A percentile compares a stretch with the other conserved stretches of the same genome.
These are phyloP conservation scores for Phalanger gymnotis DNA, from an alignment of 2,797 vertebrate genomes.

Conservation along the genomic window DNA sequence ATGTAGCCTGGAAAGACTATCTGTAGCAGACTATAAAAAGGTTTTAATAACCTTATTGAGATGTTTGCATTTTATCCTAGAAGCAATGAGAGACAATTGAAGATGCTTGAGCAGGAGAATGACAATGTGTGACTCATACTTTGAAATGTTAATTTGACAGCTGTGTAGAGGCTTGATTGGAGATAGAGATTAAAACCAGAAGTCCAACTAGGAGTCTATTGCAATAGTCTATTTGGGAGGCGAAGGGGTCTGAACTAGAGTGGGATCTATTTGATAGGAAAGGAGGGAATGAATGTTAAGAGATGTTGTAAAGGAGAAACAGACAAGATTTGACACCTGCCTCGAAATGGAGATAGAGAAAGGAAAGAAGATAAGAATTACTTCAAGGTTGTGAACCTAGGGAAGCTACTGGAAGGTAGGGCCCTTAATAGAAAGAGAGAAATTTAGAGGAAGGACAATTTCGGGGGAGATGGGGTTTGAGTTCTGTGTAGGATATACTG, in stretches of 20 bases:
- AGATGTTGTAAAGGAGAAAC: not conserved
- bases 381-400: not conserved
- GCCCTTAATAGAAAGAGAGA: not conserved
- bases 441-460: not conserved
- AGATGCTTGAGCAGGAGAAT: not conserved
- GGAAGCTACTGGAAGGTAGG: not conserved
- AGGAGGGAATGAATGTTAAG: not conserved
- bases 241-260: not conserved
- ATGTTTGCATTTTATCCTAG: not conserved
- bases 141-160: not conserved
- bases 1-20: not conserved
- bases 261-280: not conserved
- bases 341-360: not conserved
- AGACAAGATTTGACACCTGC: not conserved
- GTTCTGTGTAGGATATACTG: not conserved
- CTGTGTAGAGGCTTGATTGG: not conserved
- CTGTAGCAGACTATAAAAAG: not conserved
- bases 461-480: not conserved
- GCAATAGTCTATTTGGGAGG: not conserved
- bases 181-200: not conserved
- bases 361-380: not conserved
- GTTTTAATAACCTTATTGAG: not conserved
- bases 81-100: not conserved
- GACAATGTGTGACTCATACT: not conserved
- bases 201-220: not conserved